Conservation (phyloP, 2,888 invertebrate species). For the Hirtodrosophila cameraria region DNA sequence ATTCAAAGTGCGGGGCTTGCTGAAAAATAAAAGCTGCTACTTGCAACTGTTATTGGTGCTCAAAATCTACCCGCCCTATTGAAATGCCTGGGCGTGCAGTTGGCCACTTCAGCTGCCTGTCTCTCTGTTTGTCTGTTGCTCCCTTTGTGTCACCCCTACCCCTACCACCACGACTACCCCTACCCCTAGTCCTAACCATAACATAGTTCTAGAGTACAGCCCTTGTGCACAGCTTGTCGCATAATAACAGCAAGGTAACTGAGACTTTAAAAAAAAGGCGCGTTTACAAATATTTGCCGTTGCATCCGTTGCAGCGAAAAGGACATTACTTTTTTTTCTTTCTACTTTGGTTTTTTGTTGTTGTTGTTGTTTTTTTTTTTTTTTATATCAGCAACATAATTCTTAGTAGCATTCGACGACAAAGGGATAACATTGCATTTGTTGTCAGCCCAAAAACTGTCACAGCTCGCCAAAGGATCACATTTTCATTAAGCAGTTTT, state of each 20-base stretch:
- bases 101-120: slow-evolving; percentile 51
- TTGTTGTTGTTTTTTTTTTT: slow-evolving; percentile 3
- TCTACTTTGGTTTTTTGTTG: slow-evolving; percentile 22
- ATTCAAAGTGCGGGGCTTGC: slow-evolving; percentile 30
- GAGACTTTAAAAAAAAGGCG: slow-evolving; percentile 64
- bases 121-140: neutral
- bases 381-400: slow-evolving; percentile 64
- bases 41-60: slow-evolving; percentile 20
- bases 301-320: slow-evolving; percentile 71
- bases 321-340: slow-evolving; percentile 54
- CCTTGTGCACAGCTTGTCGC: slow-evolving; percentile 47
- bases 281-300: slow-evolving; percentile 78
- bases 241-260: slow-evolving; percentile 50
- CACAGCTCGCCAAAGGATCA: slow-evolving; percentile 68
- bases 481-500: slow-evolving; percentile 73
- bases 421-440: slow-evolving; percentile 80
- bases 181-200: slow-evolving; percentile 6
- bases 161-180: neutral
- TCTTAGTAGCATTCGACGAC: slow-evolving; percentile 74
- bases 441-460: slow-evolving; percentile 76
- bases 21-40: slow-evolving; percentile 34
- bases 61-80: slow-evolving; percentile 16
- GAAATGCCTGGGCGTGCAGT: slow-evolving; percentile 51
- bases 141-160: slow-evolving; percentile 13
- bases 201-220: no score